Base-by-base conservation (phyloP, 1,140 invertebrate genomes). In the Lasioglossum baleicum region DNA sequence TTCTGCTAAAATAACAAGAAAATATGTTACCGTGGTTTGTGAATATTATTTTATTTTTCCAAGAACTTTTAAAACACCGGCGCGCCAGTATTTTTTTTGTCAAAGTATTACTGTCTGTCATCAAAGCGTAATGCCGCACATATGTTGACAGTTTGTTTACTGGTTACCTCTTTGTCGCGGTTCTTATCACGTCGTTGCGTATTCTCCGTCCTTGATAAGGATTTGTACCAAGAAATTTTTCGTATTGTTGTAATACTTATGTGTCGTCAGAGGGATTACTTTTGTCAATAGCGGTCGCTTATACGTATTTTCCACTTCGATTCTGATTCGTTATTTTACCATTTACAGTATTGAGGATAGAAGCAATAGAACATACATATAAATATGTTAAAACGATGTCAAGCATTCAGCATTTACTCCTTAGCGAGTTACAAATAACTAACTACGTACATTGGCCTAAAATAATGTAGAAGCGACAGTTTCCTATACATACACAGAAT, bases 131-230 rank as follows among this genome's bases (percentile, higher is more conserved):
- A 71, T n/a, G 58, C 67, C 73, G 63, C 56, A 53, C 51, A 72
- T n/a, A 83, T 56, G 40, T 61, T 60, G 61, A 78, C 68, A 53
- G 60, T 17, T 77, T 74, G 53, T 56, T 60, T 22, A 60, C 26
- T 76, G 65, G 40, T 81, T 82, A 82, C 48, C 60, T 69, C 64
- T 51, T 70, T 64, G 26, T 85, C 64, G 68, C 60, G 68, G 22
- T 86, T 48, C 61, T 85, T 83, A 85, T 83, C 81, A 72, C 48
- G 72, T 53, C 64, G 61, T 80, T 60, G 64, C 69, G 64, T 80
- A 60, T 70, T 51, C 35, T 85, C 83, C 83, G 76, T 85, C 81
- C 85, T 85, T 69, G 69, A 80, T 82, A 85, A 85, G 80, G 76
- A 85, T 82, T 82, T 61, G 63, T 67, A n/a, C 51, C 35, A 66